Conservation (phyloP, 2,888 invertebrate genomes). For the Spodoptera exigua region DNA sequence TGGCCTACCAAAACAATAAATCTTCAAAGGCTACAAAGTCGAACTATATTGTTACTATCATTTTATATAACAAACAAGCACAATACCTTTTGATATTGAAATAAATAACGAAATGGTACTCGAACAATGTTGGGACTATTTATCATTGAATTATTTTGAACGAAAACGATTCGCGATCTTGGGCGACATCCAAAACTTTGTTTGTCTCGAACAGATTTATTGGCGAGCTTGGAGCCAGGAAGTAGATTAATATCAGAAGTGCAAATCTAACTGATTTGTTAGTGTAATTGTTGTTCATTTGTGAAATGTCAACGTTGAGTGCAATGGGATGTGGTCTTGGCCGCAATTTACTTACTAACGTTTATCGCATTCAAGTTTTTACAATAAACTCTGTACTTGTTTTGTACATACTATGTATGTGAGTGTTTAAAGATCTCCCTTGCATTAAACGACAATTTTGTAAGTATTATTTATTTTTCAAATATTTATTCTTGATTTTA, state of each 20-base stretch:
- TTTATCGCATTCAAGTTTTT: too few species aligned
- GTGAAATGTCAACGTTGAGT: not conserved
- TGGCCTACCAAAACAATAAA: conserved; percentile 16
- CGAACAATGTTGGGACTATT: conserved; percentile 46
- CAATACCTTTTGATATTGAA: conserved; percentile 37
- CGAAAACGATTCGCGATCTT: conserved; percentile 48
- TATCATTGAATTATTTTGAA: conserved; percentile 54
- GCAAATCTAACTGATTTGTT: not conserved
- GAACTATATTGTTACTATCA: conserved; percentile 22
- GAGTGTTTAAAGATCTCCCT: too few species aligned
- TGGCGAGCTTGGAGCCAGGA: conserved; percentile 20
- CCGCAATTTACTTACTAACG: too few species aligned
- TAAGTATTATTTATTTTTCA: too few species aligned
- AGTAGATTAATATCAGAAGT: conserved; percentile 1
- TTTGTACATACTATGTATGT: too few species aligned
- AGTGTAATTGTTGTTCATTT: conserved; percentile 1
- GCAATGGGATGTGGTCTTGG: too few species aligned
- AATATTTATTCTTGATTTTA: too few species aligned
- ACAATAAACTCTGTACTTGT: too few species aligned
- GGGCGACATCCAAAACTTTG: conserved; percentile 58
- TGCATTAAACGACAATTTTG: too few species aligned
- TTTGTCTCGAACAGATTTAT: conserved; percentile 55
- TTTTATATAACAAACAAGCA: conserved; percentile 25
- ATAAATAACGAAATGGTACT: conserved; percentile 37
- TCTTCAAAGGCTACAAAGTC: conserved; percentile 21